Conservation (phyloP, 2,113 vertebrate species). For the Rhinogobius similis region DNA sequence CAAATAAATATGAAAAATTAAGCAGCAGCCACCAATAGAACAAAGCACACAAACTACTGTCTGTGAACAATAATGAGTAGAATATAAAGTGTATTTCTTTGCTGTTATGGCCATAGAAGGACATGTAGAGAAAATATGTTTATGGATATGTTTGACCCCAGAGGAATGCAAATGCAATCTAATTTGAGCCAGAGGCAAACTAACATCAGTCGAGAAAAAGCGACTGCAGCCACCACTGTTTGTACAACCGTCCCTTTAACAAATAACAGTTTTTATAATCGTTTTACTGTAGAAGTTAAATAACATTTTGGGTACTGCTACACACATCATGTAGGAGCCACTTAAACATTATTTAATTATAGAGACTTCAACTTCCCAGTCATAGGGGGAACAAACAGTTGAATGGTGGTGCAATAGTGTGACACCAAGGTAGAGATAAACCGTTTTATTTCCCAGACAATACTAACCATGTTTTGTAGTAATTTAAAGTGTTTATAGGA, state of each 20-base stretch:
- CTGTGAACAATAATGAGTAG: not conserved
- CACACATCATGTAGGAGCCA: not conserved
- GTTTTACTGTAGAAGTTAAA: not conserved
- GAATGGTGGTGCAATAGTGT: not conserved
- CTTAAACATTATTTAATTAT: not conserved
- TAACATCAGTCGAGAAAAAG: conserved; percentile 41
- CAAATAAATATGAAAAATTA: not conserved
- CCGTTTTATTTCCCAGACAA: not conserved
- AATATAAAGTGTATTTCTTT: conserved; percentile 32
- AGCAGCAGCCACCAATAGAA: not conserved
- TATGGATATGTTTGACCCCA: conserved; percentile 65
- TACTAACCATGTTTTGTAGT: not conserved
- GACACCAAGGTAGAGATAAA: no score
- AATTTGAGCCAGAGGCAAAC: conserved; percentile 62
- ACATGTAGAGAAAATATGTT: conserved; percentile 61
- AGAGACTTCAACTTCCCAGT: conserved; percentile 1
- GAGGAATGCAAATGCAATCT: conserved; percentile 68
- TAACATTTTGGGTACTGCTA: not conserved
- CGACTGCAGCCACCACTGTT: conserved; percentile 48
- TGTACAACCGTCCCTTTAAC: conserved; percentile 53
- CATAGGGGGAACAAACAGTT: not conserved
- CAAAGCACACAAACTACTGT: conserved; percentile 2
- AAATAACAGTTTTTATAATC: conserved; percentile 14
- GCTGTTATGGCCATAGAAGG: conserved; percentile 58
- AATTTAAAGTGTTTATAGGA: not conserved